phyloP scores from a whole-genome alignment of 2,888 invertebrate species.

The Fragum whitleyi region DNA sequence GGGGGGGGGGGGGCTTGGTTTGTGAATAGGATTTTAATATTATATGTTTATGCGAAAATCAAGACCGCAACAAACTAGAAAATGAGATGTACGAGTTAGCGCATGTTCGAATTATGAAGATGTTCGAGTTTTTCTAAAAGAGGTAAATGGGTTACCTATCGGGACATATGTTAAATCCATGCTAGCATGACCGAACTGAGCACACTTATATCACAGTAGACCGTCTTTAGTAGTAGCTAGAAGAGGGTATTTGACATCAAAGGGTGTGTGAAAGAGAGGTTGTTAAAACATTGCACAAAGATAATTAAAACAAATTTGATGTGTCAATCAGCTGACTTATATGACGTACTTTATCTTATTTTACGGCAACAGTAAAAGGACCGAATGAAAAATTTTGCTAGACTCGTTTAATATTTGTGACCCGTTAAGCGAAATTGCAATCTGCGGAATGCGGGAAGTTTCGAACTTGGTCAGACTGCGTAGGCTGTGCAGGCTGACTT shows the following conservation, averaged over 20 bases:
- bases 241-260: not conserved
- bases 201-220: not conserved
- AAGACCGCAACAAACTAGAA: too few species aligned
- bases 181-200: not conserved
- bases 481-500: too few species aligned
- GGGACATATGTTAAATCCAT: slow-evolving; percentile 50
- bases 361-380: not conserved
- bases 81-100: too few species aligned
- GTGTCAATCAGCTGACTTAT: not conserved
- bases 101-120: too few species aligned
- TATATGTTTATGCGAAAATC: too few species aligned
- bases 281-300: not conserved
- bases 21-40: too few species aligned
- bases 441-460: too few species aligned
- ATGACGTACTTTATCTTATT: not conserved
- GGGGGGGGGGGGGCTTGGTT: too few species aligned
- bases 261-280: not conserved
- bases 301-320: not conserved
- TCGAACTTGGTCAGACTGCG: too few species aligned
- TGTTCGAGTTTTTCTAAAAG: too few species aligned
- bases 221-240: not conserved
- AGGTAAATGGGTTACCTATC: slow-evolving; percentile 35
- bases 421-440: too few species aligned
- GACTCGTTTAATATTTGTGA: too few species aligned
- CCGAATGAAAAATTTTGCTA: not conserved